Evolutionary conservation across 2,113 vertebrate genomes (phyloP).

Genomic region (Pagrus major): DNA sequence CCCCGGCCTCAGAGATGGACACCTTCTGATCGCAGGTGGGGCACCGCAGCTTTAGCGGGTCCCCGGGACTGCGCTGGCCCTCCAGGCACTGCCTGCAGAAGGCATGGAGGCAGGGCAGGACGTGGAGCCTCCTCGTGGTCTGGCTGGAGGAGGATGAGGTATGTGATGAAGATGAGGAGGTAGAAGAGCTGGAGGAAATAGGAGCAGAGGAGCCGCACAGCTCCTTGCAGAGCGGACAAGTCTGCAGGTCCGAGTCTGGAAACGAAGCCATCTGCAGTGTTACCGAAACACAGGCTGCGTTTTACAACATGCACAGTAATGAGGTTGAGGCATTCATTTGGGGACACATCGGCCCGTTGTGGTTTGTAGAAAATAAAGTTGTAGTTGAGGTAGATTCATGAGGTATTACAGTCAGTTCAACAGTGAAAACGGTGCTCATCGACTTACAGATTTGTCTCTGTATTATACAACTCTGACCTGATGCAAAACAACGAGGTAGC

Average conservation of each 20-base stretch:
- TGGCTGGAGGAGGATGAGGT: conserved; percentile 83
- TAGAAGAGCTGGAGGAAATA: conserved; percentile 90
- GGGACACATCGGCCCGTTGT: conserved; percentile 40
- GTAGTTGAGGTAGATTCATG: conserved; percentile 77
- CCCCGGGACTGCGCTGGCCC: conserved; percentile 88
- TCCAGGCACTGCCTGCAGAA: conserved; percentile 95
- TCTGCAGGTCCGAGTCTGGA: conserved; percentile 93
- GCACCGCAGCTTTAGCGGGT: conserved; percentile 91
- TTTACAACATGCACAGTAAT: conserved; percentile 52
- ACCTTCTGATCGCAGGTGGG: conserved; percentile 94
- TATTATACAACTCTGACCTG: conserved; percentile 31
- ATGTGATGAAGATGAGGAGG: conserved; percentile 92
- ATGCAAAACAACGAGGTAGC: conserved; percentile 46
- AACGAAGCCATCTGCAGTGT: conserved; percentile 91
- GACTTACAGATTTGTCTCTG: conserved; percentile 13
- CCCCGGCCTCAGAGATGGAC: conserved; percentile 90
- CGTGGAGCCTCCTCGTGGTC: conserved; percentile 87
- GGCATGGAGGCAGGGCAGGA: conserved; percentile 93
- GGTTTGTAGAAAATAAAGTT: conserved; percentile 31
- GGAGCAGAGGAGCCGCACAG: conserved; percentile 92
- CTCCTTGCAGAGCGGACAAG: conserved; percentile 94
- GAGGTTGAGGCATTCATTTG: conserved; percentile 63
- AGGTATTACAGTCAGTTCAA: conserved; percentile 53
- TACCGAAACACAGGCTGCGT: conserved; percentile 49
- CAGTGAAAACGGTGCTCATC: conserved; percentile 37